Conservation (phyloP, 2,113 vertebrate genomes). For the Oenanthe melanoleuca region DNA sequence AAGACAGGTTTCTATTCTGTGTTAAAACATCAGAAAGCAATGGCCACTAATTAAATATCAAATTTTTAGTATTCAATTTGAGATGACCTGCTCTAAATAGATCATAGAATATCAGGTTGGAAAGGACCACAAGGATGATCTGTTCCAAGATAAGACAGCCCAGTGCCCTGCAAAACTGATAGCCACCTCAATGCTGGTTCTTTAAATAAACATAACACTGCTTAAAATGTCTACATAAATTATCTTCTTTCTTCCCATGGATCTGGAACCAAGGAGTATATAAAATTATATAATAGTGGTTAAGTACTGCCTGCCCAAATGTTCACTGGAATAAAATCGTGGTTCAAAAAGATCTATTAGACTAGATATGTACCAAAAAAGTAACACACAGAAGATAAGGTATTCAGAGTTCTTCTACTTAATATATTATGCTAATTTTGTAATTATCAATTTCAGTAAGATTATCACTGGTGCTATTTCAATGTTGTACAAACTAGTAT, state of each 20-base stretch:
- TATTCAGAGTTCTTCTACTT: neutral
- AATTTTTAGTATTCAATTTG: neutral
- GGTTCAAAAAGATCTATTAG: neutral
- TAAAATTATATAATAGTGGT: neutral
- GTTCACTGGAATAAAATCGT: neutral
- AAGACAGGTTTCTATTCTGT: neutral
- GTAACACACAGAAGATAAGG: neutral
- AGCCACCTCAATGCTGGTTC: neutral
- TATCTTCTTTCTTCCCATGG: neutral
- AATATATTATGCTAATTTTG: neutral
- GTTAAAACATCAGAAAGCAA: neutral
- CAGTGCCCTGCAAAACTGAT: neutral
- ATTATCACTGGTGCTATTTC: neutral
- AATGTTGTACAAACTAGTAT: neutral
- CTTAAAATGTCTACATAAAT: neutral
- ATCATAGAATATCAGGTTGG: neutral
- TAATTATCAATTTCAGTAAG: neutral
- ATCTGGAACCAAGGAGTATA: neutral
- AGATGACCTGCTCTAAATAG: neutral
- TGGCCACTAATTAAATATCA: accelerated
- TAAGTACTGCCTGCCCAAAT: neutral
- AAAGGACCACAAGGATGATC: neutral
- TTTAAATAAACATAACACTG: neutral
- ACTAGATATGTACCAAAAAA: neutral
- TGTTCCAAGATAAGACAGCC: neutral